Conservation (phyloP, 2,888 invertebrate genomes). For the Phyto melanocephala region DNA sequence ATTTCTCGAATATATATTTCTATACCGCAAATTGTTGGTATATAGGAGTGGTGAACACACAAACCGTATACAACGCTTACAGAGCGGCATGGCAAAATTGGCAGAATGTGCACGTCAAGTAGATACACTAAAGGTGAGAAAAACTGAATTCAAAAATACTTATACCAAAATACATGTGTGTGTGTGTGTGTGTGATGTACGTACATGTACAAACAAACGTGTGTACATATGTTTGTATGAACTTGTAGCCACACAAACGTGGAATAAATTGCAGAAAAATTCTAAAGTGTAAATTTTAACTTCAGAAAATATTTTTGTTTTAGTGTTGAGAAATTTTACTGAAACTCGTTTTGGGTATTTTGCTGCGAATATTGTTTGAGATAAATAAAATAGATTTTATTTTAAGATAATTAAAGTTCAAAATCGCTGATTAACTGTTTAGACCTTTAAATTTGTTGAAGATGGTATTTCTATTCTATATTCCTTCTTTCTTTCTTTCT, state of each 20-base stretch:
- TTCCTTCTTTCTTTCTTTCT: too few relatives aligned
- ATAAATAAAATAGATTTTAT: too few relatives aligned
- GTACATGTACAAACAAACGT: not conserved
- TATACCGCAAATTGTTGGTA: slow-evolving; percentile 87
- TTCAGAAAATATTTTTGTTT: not conserved
- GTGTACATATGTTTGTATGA: not conserved
- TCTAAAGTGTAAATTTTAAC: not conserved
- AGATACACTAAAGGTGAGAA: slow-evolving; percentile 87
- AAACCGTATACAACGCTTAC: slow-evolving; percentile 88
- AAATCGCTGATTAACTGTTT: too few relatives aligned
- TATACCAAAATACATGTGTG: not conserved
- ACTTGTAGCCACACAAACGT: not conserved
- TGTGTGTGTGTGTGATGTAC: not conserved
- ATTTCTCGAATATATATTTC: slow-evolving; percentile 95
- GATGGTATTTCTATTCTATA: too few relatives aligned
- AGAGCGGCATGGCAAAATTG: slow-evolving; percentile 93
- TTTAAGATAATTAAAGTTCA: too few relatives aligned
- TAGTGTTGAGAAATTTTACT: not conserved
- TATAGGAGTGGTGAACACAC: slow-evolving; percentile 85
- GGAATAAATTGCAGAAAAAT: not conserved
- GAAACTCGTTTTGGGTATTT: too few relatives aligned
- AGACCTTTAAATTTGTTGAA: too few relatives aligned
- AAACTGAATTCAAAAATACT: slow-evolving; percentile 42
- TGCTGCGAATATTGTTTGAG: too few relatives aligned
- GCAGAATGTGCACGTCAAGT: slow-evolving; percentile 92